Evolutionary conservation across 2,113 vertebrate species (phyloP).

Genomic region (Upupa epops): DNA sequence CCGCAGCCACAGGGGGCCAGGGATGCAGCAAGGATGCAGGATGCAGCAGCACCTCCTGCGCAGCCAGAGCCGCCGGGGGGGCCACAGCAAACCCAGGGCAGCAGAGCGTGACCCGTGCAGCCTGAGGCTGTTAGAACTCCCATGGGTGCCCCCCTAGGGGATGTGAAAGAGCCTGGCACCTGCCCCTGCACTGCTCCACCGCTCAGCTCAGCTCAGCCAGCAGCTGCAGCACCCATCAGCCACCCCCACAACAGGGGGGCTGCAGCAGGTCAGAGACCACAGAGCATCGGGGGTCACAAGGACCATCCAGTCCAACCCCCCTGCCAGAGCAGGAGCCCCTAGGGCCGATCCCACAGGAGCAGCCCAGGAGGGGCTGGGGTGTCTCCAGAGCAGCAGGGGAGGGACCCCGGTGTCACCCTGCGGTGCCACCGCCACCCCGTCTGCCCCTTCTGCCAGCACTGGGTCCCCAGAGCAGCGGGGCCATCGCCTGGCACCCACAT

Average conservation of each 20-base stretch:
- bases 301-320: too few relatives aligned
- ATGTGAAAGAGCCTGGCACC: neutral
- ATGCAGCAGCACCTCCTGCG: neutral
- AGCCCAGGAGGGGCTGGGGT: too few relatives aligned
- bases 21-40: neutral
- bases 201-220: neutral
- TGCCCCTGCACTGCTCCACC: fast-evolving
- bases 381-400: too few relatives aligned
- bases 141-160: neutral
- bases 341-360: too few relatives aligned
- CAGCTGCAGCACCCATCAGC: neutral
- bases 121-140: fast-evolving
- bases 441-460: neutral
- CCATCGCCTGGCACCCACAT: too few relatives aligned
- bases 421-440: too few relatives aligned
- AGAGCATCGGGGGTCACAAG: too few relatives aligned
- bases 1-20: neutral
- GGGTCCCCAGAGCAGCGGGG: neutral
- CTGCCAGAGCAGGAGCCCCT: too few relatives aligned
- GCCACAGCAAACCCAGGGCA: neutral
- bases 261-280: neutral
- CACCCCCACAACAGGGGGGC: neutral
- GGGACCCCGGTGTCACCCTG: too few relatives aligned
- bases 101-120: neutral
- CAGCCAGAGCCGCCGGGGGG: neutral